phyloP scores from a whole-genome alignment of 2,797 vertebrate genomes.

The Acipenser transmontanus region DNA sequence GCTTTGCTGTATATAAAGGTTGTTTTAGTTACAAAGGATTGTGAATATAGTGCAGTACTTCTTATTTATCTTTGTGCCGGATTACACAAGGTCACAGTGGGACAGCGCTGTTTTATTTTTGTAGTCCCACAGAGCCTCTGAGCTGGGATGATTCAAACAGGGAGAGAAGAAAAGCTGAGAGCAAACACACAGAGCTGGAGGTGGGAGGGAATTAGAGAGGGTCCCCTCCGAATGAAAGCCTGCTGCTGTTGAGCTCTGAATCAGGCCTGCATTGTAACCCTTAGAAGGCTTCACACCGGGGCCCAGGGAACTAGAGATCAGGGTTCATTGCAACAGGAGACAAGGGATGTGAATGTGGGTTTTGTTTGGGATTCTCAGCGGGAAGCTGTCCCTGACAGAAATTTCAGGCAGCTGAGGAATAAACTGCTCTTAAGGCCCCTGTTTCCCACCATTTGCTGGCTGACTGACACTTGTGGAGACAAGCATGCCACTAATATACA shows the following conservation, averaged over 20 bases:
- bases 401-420: background rate
- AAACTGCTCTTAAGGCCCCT: background rate
- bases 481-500: background rate
- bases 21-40: too few relatives aligned
- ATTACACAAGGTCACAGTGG: background rate
- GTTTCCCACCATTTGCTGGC: background rate
- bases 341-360: background rate
- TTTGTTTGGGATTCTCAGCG: background rate
- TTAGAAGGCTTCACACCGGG: background rate
- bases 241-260: background rate
- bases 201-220: background rate
- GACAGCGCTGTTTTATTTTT: background rate
- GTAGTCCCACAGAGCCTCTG: background rate
- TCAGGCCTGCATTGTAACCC: background rate
- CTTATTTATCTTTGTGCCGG: background rate
- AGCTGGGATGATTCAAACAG: background rate
- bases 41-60: too few relatives aligned
- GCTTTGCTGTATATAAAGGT: too few relatives aligned
- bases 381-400: background rate
- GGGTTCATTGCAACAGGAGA: background rate
- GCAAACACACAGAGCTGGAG: background rate
- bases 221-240: background rate
- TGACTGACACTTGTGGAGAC: background rate
- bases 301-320: background rate
- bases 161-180: background rate